Base-by-base conservation (phyloP, 2,888 invertebrate genomes). In the Stegana nigrithorax region DNA sequence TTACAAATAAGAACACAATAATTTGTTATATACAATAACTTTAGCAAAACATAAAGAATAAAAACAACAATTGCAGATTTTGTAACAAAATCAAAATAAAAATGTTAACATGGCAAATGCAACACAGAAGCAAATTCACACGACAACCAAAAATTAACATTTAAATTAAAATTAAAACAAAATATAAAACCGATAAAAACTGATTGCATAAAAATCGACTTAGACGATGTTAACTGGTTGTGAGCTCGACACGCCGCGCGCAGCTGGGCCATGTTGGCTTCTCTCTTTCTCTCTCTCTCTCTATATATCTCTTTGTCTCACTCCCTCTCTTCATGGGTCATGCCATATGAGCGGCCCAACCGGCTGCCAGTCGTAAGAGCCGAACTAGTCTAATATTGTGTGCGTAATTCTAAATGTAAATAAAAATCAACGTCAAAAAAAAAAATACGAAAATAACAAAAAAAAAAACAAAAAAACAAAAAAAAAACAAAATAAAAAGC, bases 321-420 rank as follows among this genome's bases (percentile, higher is more conserved):
- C n/a, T n/a, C n/a, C n/a, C n/a, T n/a, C n/a, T n/a, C n/a, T n/a
- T n/a, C n/a, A n/a, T n/a, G n/a, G n/a, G n/a, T n/a, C n/a, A n/a
- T n/a, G n/a, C n/a, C n/a, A n/a, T n/a, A 17, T 44, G 6, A 19
- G 7, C 44, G 19, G 44, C 14, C 7, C 10, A 44, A 17, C 7
- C 14, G 44, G 14, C 12, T 12, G 14, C 23, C 42, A 58, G n/a
- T 68, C 75, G 66, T 32, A 68, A 62, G 66, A 69, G 65, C 71
- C 69, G 69, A 64, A 72, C 72, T 71, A 71, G 71, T 71, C 67
- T 45, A 73, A 72, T 77, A 72, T 81, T 81, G 82, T 78, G 73
- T 65, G 71, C 73, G 79, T 80, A 78, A 80, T 78, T 81, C 80
- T 73, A 81, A 81, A 73, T 73, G 72, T 73, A 79, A 70, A 81